Evolutionary conservation across 1,140 invertebrate genomes (phyloP), one percentile per base, ranked within the genome.

Genomic region (Drosophila suzukii): DNA sequence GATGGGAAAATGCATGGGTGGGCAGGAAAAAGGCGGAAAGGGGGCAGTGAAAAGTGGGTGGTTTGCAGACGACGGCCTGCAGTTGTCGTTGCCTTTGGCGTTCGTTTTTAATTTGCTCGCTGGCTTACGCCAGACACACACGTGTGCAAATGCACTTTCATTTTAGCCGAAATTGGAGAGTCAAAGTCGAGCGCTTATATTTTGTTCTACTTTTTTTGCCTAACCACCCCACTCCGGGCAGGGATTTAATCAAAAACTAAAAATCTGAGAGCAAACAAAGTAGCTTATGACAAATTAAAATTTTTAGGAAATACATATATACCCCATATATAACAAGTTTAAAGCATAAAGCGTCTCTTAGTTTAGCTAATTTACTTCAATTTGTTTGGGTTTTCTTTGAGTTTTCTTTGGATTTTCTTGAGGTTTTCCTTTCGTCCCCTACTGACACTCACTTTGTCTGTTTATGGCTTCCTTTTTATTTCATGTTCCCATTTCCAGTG

Each of bases 391-490:
- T 27, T 27, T 27, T 27, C 27, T 27, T 27, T 24, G 5, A 5
- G 5, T 38, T n/a, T 53, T 10, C 20, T 15, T 55, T 47, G 27
- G 1, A 20, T 20, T 20, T 20, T 20, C 20, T 20, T 20, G 20
- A 20, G 59, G 7, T 32, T 15, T 27, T 17, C 30, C 20, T 24
- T 27, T 17, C 5, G 5, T 32, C 36, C 27, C 11, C 20, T 7
- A 17, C 65, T 15, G 51, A 27, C 34, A 71, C 43, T 57, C 44
- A 72, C 53, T 78, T 78, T 77, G 73, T 81, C 38, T 66, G 34
- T 65, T 81, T 72, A 80, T 77, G 74, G 74, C 11, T 78, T 65
- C 54, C 68, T 78, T 63, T 81, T 74, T 54, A 61, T 54, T 47
- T 51, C 60, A 24, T 43, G 43, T 44, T 55, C 59, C 15, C 15